A percentile compares a stretch with the other conserved stretches of the same genome.
These are phyloP conservation scores for Charadrius vociferus DNA, from an alignment of 2,113 vertebrate genomes.

Conservation along the genomic window DNA sequence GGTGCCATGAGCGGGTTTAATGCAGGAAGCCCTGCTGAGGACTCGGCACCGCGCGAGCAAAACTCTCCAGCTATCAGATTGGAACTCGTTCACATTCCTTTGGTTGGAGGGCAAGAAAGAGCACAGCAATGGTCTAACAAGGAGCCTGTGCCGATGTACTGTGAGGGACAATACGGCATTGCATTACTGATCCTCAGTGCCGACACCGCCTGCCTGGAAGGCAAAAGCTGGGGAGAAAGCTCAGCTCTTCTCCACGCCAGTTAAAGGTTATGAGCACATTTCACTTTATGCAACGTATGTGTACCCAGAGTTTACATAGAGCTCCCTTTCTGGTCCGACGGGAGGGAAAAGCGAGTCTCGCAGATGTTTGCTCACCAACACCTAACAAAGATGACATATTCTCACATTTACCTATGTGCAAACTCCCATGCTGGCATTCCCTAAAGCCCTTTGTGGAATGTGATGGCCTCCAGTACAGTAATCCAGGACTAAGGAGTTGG, in stretches of 20 bases:
- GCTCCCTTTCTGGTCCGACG: neutral
- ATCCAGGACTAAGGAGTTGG: neutral
- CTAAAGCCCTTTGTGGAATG: neutral
- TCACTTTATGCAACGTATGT: neutral
- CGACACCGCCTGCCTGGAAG: neutral
- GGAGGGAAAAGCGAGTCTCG: neutral
- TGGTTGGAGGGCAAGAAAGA: neutral
- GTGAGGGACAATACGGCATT: neutral
- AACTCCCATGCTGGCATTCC: neutral
- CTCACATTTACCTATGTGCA: neutral
- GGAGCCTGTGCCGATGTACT: neutral
- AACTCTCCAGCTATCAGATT: neutral
- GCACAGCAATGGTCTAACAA: neutral
- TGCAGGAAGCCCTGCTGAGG: neutral
- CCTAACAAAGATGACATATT: neutral
- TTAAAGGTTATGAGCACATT: neutral
- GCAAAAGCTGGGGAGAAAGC: neutral
- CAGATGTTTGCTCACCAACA: neutral
- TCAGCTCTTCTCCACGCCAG: neutral
- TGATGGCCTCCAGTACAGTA: neutral
- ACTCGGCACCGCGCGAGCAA: rapidly evolving
- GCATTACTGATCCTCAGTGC: neutral
- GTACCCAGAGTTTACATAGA: neutral
- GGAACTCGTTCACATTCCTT: neutral
- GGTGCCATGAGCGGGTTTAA: neutral